Conservation (phyloP, 2,888 invertebrate genomes). For the Lasioglossum morio region DNA sequence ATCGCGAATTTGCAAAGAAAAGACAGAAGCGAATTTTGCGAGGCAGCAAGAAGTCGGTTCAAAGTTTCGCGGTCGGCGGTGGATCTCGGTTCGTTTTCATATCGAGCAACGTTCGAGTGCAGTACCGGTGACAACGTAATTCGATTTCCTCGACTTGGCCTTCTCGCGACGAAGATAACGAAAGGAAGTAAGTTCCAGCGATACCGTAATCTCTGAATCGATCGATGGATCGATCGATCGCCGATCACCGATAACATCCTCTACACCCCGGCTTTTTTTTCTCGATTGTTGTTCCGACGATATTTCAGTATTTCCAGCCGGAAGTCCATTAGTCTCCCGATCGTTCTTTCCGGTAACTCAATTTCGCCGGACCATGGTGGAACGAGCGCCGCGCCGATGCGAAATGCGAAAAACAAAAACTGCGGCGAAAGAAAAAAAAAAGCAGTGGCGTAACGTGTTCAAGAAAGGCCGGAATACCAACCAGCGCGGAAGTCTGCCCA, state of each 20-base stretch:
- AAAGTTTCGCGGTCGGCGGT: conserved; percentile 56
- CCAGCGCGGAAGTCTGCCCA: conserved; percentile 28
- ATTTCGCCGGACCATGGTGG: conserved; percentile 60
- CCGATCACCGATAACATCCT: conserved; percentile 66
- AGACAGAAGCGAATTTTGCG: conserved; percentile 24
- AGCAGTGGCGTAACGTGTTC: conserved; percentile 1
- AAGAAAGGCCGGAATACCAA: conserved; percentile 20
- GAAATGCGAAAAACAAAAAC: conserved; percentile 22
- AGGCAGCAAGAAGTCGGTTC: conserved; percentile 26
- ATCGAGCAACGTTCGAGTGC: conserved; percentile 66
- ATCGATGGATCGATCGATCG: conserved; percentile 49
- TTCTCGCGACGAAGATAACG: conserved; percentile 38
- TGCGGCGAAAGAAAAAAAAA: conserved; percentile 8
- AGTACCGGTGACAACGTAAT: conserved; percentile 68
- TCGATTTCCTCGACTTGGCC: conserved; percentile 63
- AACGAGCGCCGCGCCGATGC: conserved; percentile 17
- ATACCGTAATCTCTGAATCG: conserved; percentile 23
- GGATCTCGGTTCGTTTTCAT: conserved; percentile 68
- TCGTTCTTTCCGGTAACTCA: conserved; percentile 70
- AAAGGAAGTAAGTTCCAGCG: conserved; percentile 49
- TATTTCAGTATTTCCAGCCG: conserved; percentile 36
- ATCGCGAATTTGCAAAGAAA: not conserved
- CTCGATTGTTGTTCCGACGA: not conserved
- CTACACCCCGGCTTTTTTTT: conserved; percentile 30
- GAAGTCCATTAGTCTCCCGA: conserved; percentile 71